A percentile compares a stretch with the other conserved stretches of the same genome.
Evolutionary conservation across 2,888 invertebrate species (phyloP).

Genomic region (Epinotia ramella): DNA sequence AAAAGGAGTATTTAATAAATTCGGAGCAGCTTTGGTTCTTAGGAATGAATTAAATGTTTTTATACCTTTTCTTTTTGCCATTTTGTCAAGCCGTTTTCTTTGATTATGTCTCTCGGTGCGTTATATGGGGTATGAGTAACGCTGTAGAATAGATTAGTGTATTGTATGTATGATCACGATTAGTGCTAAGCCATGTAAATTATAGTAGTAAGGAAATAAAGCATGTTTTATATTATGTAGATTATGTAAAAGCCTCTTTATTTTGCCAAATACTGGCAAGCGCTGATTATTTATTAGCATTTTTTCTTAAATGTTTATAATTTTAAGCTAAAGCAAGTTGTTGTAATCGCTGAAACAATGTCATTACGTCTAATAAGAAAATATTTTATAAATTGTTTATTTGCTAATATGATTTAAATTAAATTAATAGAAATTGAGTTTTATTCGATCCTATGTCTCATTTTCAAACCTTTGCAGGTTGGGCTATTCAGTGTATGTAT

Average conservation of each 20-base stretch:
- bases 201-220: constrained; percentile 78
- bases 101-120: constrained; percentile 55
- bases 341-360: constrained; percentile 75
- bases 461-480: background rate
- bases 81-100: constrained; percentile 27
- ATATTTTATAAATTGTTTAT: constrained; percentile 86
- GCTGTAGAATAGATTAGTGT: constrained; percentile 71
- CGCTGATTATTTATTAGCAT: constrained; percentile 85
- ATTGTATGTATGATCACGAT: constrained; percentile 74
- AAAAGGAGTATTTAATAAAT: constrained; percentile 3
- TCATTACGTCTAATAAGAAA: constrained; percentile 78
- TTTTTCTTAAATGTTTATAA: constrained; percentile 81
- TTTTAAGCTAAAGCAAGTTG: constrained; percentile 74
- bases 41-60: constrained; percentile 31
- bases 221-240: constrained; percentile 85
- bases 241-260: constrained; percentile 78
- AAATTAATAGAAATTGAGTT: constrained; percentile 60
- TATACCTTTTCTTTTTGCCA: constrained; percentile 5
- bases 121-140: constrained; percentile 62
- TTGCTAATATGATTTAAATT: constrained; percentile 88
- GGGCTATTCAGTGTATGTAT: background rate
- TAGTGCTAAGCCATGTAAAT: constrained; percentile 78
- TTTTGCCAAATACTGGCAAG: constrained; percentile 73
- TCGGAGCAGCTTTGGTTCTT: constrained; percentile 40
- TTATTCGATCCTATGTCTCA: constrained; percentile 51